Base-by-base conservation (phyloP, 2,797 vertebrate species). In the Dipus sagitta region DNA sequence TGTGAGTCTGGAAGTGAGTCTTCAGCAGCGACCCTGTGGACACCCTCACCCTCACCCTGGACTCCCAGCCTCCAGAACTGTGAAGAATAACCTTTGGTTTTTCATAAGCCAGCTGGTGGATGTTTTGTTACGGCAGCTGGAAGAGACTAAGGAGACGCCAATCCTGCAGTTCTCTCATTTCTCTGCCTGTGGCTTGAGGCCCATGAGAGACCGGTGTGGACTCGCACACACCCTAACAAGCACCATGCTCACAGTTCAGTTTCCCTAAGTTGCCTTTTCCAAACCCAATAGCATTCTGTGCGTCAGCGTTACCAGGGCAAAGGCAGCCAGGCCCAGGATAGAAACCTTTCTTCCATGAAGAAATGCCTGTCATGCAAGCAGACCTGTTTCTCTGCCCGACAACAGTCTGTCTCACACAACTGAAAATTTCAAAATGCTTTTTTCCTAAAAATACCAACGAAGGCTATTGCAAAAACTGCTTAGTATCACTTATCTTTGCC, bases 371-470 rank as follows among this genome's bases (percentile, higher is more conserved):
- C 71, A 75, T 13, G 54, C 81, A 89, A 78, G 86, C 89, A 85
- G 85, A 74, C 86, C 83, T 12, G 30, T 78, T 62, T 88, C 71
- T 70, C 62, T 34, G 67, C 86, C 84, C 47, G 15, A 85, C 74
- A 90, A 52, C 86, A 94, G 82, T 64, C 93, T 94, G 81, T 91
- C 93, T 89, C 90, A 86, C 82, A 93, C 91, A 91, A 92, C 90
- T 65, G 65, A 82, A 90, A 93, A 78, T 78, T 87, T 95, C 96
- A 96, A 93, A 97, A 97, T 89, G 94, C 93, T 75, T 95, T 93
- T 47, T 88, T 89, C 81, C 87, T 83, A 86, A 93, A 97, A 98
- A 97, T 92, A 95, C 67, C 92, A 86, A 81, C 96, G 96, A 97
- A 97, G 95, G 91, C 86, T 90, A 81, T 94, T 95, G 95, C 72